Percentiles rank a stretch among this genome's conserved stretches.
Conservation (phyloP, 2,797 vertebrate species). For the Pangasius macronema region DNA sequence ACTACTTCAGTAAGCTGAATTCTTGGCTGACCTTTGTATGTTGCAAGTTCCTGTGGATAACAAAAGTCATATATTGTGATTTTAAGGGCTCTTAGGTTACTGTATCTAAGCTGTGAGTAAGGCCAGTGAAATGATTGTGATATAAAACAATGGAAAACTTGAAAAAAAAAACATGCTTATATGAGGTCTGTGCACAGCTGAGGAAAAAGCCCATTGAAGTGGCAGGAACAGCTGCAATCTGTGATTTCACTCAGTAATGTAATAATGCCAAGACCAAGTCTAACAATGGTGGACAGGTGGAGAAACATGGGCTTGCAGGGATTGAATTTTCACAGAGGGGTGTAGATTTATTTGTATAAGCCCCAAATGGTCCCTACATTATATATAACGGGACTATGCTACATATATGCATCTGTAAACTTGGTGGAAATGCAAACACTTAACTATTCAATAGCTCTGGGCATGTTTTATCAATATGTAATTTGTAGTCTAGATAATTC, state of each 20-base stretch:
- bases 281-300: conserved; percentile 29
- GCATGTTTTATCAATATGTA: background rate
- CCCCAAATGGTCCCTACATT: background rate
- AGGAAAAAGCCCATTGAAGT: conserved; percentile 19
- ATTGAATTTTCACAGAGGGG: background rate
- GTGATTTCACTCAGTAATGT: conserved; percentile 9
- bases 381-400: background rate
- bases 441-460: background rate
- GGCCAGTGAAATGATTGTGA: conserved; percentile 16
- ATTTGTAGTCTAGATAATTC: background rate
- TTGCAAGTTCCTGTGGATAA: background rate
- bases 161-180: background rate
- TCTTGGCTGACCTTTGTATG: conserved; percentile 6
- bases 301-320: background rate
- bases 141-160: conserved; percentile 10
- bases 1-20: background rate
- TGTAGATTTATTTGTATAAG: conserved; percentile 2
- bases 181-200: conserved; percentile 23
- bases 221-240: conserved; percentile 19
- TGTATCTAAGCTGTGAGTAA: background rate
- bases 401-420: background rate
- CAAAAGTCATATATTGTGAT: background rate
- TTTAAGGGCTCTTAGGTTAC: conserved; percentile 4
- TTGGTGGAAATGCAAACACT: background rate
- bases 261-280: conserved; percentile 1